Evolutionary conservation across 1,140 invertebrate genomes (phyloP), one percentile per base, ranked within the genome.

Genomic region (Brachionus paranguensis): DNA sequence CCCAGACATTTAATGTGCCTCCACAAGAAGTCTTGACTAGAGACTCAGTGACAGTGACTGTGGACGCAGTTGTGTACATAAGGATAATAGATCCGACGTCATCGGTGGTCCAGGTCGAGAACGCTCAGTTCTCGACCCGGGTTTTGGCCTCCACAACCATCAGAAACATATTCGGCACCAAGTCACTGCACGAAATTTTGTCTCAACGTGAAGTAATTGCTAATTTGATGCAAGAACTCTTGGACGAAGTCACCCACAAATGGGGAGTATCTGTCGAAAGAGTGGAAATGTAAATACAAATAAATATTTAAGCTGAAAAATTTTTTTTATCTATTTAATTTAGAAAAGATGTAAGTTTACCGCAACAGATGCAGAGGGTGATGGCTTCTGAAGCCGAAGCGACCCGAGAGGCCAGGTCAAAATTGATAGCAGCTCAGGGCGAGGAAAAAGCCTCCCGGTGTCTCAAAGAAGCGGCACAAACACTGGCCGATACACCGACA

Each of bases 401-500:
- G 6, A 64, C 27, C 37, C 27, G 88, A 68, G 87, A 89, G 78
- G 88, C 88, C 7, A 85, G 85, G 41, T 88, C 88, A 43, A 89
- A 88, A 86, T 86, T 85, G n/a, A 84, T 84, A 65, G 84, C 84
- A n/a, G 84, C 68, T 29, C 55, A 85, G 78, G 83, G 74, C n/a
- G 85, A 84, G 65, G 17, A 76, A 47, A 53, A 70, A 33, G 85
- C 85, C n/a, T 84, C 76, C 3, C 50, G 27, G 53, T 17, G 43
- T 8, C 76, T 84, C 29, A 74, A 74, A 55, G 65, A 68, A 29
- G 83, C 76, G 0, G 85, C 84, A 20, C 43, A 65, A 12, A 43
- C 81, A 20, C 50, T 84, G 5, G 12, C 53, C 12, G 68, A 76
- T 20, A 87, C 87, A 84, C 94, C 95, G 14, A 93, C 93, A 7